Evolutionary conservation across 2,888 invertebrate genomes (phyloP), one percentile per base, ranked within the genome.

Genomic region (Escarpia spicata): DNA sequence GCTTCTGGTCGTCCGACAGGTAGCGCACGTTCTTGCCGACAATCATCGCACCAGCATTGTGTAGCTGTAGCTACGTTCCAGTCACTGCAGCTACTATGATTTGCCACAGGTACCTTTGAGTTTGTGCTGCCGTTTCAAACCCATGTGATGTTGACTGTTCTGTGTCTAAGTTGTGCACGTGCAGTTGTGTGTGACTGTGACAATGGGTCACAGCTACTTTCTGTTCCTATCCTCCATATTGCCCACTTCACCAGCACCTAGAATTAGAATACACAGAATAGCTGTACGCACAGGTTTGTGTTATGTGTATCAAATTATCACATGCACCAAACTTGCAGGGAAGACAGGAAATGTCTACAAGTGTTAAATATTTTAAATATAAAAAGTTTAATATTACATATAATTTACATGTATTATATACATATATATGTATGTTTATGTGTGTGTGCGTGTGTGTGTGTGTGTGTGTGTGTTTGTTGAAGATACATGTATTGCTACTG

Each of bases 11-110:
- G 94, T 96, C 94, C 37, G 96, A 96, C 93, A 97, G 97, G 94
- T 95, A 97, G 94, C 97, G 97, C 93, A 97, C 96, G 95, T 97
- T 96, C 95, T 97, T 97, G 93, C 97, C 97, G 95, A 97, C 97
- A 95, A 96, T 97, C 97, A 97, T 96, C 19, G 75, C 75, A 75
- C 75, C 75, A 75, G 75, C 75, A 75, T 75, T 75, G 26, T 75
- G 75, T 75, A 75, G 75, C 75, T 75, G 75, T n/a, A 75, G 75
- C 75, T 75, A 75, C n/a, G 15, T n/a, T 75, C 6, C 19, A 26
- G 2, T 75, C 75, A 26, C 75, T 75, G 75, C 75, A 75, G 75
- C 75, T 26, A 75, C 75, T 75, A 26, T 75, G 75, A 75, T 75
- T 75, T n/a, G n/a, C 75, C 75, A 75, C 75, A 75, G 75, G 26